Percentiles rank a stretch among this genome's conserved stretches.
Conservation (phyloP, 1,140 invertebrate genomes). For the Apolygus lucorum region DNA sequence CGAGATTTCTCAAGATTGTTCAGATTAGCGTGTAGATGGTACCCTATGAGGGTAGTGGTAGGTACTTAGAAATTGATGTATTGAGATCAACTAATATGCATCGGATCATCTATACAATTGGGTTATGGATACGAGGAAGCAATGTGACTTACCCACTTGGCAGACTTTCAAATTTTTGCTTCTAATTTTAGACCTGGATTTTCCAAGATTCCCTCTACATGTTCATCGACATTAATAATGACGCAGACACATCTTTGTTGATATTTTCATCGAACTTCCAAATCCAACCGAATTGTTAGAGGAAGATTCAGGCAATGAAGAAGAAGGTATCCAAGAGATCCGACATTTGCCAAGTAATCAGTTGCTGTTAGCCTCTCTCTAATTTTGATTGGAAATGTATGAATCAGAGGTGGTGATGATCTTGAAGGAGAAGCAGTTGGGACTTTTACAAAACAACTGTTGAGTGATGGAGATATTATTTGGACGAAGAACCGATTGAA, state of each 20-base stretch:
- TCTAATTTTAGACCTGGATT: too few relatives aligned
- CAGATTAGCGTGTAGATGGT: too few relatives aligned
- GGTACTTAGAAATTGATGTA: too few relatives aligned
- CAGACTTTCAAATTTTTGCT: too few relatives aligned
- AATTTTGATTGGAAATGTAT: neutral
- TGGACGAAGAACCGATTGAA: neutral
- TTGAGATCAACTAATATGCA: too few relatives aligned
- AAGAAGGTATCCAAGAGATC: neutral
- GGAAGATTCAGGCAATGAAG: neutral
- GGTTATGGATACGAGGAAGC: too few relatives aligned
- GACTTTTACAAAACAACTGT: neutral
- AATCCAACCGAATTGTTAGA: neutral
- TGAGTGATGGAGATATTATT: neutral
- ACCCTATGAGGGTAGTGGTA: too few relatives aligned
- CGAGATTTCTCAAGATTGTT: too few relatives aligned
- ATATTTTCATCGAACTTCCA: neutral
- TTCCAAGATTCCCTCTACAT: too few relatives aligned
- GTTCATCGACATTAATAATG: neutral
- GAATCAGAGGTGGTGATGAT: neutral
- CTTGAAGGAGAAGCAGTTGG: neutral
- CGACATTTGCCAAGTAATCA: neutral
- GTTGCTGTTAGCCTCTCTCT: neutral
- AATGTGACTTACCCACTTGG: too few relatives aligned
- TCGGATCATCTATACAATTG: too few relatives aligned
- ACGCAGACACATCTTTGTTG: neutral